Base-by-base conservation (phyloP, 2,888 invertebrate genomes). In the Scaeva pyrastri region DNA sequence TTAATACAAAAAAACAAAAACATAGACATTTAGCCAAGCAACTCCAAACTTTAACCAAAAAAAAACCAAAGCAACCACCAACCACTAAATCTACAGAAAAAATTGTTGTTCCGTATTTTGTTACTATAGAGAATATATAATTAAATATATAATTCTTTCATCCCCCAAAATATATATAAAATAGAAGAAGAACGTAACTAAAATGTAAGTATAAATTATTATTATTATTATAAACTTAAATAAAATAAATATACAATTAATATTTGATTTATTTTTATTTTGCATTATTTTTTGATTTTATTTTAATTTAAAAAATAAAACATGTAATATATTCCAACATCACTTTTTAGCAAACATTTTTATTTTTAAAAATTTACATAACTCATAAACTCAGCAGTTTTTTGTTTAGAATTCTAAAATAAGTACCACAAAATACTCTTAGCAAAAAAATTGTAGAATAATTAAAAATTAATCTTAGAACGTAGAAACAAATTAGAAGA, bases 171-270 rank as follows among this genome's bases (percentile, higher is more conserved):
- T 60, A 64, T 39, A 55, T 55, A 74, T 16, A 76, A 79, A 89
- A 88, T 90, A 91, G 77, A 90, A 88, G 91, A 91, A 89, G 90
- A 91, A 91, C 91, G 90, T 91, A 90, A 90, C 31, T 89, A 89
- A 90, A 91, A 91, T 91, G 91, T 91, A 91, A 91, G 91, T 90
- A 89, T 79, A 90, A 90, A 23, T 89, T 89, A n/a, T n/a, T n/a
- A n/a, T 89, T 90, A 91, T 89, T 90, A 88, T 76, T 78, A 88
- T 88, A 60, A 50, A 66, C 43, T 16, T 77, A 75, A 83, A 80
- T 89, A 88, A 89, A 86, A 73, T 83, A 88, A 88, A 88, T 82
- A 89, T 89, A 88, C 81, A 87, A 88, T 80, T 75, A 88, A 87
- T 88, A 88, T 86, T 89, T 88, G 88, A 88, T 87, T 89, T 80